phyloP scores from a whole-genome alignment of 2,888 invertebrate genomes.

The Calameuta pallipes region DNA sequence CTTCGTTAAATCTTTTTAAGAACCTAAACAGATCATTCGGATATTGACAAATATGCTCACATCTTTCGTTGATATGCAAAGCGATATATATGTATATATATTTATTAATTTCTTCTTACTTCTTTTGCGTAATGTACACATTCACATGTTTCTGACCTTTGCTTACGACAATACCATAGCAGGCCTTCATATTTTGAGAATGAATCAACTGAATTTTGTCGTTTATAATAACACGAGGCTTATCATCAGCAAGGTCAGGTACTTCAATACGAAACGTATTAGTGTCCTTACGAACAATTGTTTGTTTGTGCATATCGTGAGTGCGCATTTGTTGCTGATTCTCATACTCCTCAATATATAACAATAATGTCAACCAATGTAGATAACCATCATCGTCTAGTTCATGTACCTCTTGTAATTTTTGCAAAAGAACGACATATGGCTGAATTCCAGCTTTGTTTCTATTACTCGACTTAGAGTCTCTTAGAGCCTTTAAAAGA shows the following conservation, averaged over 20 bases:
- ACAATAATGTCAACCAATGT: slow-evolving; percentile 38
- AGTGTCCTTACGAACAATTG: slow-evolving; percentile 3
- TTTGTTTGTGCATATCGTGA: slow-evolving; percentile 24
- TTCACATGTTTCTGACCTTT: no score
- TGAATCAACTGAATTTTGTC: neutral
- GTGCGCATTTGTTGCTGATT: slow-evolving; percentile 16
- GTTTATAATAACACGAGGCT: slow-evolving; percentile 1
- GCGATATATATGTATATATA: neutral
- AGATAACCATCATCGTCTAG: slow-evolving; percentile 34
- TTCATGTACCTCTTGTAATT: slow-evolving; percentile 15
- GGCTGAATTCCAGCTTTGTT: no score
- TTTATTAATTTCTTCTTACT: neutral
- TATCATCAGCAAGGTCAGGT: slow-evolving; percentile 32
- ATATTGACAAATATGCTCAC: neutral
- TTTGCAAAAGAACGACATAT: no score
- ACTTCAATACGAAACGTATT: slow-evolving; percentile 29
- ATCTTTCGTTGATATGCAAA: neutral
- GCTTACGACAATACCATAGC: no score
- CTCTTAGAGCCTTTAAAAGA: neutral
- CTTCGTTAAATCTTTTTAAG: slow-evolving; percentile 2
- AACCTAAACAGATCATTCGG: slow-evolving; percentile 18
- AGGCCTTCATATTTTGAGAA: no score
- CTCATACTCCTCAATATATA: slow-evolving; percentile 43
- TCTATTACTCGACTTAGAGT: no score
- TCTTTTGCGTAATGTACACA: no score